phyloP scores from a whole-genome alignment of 2,888 invertebrate species.

The Alitta virens region DNA sequence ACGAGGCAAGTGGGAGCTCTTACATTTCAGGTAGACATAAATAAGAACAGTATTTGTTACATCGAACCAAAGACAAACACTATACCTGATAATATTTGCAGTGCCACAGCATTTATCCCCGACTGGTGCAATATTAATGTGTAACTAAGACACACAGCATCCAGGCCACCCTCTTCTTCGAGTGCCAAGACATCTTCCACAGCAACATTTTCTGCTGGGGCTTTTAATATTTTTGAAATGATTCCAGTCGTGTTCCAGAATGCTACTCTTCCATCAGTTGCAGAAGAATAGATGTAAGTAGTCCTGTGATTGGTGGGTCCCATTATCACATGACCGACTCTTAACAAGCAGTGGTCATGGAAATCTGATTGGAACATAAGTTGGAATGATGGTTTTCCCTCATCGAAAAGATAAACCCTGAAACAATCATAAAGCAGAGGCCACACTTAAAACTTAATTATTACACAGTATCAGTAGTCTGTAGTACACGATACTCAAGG shows the following conservation, averaged over 20 bases:
- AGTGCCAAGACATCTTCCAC: not conserved
- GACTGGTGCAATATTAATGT: slow-evolving; percentile 65
- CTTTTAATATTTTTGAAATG: not conserved
- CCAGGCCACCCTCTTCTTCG: not conserved
- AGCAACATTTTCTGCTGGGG: not conserved
- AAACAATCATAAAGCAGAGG: slow-evolving; percentile 10
- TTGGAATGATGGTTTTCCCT: slow-evolving; percentile 28
- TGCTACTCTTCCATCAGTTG: slow-evolving; percentile 71
- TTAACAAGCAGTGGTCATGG: slow-evolving; percentile 70
- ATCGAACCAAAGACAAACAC: too few species aligned
- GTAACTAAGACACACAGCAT: slow-evolving; percentile 5
- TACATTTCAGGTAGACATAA: too few species aligned
- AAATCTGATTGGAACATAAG: slow-evolving; percentile 54
- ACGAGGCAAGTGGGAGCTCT: too few species aligned
- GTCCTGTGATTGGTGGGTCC: not conserved
- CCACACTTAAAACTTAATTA: too few species aligned
- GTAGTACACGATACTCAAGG: too few species aligned
- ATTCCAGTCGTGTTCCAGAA: slow-evolving; percentile 65
- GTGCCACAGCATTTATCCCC: slow-evolving; percentile 72
- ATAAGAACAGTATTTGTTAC: too few species aligned
- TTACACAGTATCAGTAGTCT: too few species aligned
- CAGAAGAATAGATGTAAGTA: slow-evolving; percentile 63
- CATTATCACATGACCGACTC: slow-evolving; percentile 59
- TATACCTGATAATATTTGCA: slow-evolving; percentile 51
- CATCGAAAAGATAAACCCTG: slow-evolving; percentile 37